phyloP scores from a whole-genome alignment of 2,797 vertebrate genomes.

The Cephalopachus bancanus region DNA sequence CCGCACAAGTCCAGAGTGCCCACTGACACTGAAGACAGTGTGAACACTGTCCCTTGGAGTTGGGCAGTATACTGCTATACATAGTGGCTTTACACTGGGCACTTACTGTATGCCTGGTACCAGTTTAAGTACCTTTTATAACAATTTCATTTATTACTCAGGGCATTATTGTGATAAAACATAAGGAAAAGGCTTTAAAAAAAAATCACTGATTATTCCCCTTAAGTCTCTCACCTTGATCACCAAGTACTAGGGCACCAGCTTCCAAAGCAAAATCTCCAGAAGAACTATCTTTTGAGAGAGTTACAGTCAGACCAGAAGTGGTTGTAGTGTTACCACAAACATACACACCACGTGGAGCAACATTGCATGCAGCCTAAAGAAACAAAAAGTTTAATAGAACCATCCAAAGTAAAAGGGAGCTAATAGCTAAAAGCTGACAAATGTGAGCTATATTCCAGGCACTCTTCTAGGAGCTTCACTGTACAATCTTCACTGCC shows the following conservation, averaged over 20 bases:
- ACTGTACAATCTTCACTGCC: background rate
- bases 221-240: conserved; percentile 91
- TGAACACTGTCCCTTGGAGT: too few species aligned
- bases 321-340: conserved; percentile 98
- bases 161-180: too few species aligned
- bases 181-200: background rate
- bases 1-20: too few species aligned
- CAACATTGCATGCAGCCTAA: conserved; percentile 96
- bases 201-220: background rate
- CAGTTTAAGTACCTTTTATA: too few species aligned
- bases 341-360: conserved; percentile 98
- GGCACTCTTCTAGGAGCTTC: background rate
- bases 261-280: conserved; percentile 98
- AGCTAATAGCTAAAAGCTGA: background rate
- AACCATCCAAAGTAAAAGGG: conserved; percentile 2
- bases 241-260: conserved; percentile 96
- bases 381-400: conserved; percentile 69
- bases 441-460: background rate
- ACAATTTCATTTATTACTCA: too few species aligned
- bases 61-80: too few species aligned
- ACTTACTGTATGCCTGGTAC: too few species aligned
- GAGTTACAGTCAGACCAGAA: conserved; percentile 96
- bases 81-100: too few species aligned
- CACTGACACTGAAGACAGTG: too few species aligned
- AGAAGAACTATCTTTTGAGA: conserved; percentile 94